Evolutionary conservation across 2,888 invertebrate species (phyloP).

Genomic region (Dusona sp.): DNA sequence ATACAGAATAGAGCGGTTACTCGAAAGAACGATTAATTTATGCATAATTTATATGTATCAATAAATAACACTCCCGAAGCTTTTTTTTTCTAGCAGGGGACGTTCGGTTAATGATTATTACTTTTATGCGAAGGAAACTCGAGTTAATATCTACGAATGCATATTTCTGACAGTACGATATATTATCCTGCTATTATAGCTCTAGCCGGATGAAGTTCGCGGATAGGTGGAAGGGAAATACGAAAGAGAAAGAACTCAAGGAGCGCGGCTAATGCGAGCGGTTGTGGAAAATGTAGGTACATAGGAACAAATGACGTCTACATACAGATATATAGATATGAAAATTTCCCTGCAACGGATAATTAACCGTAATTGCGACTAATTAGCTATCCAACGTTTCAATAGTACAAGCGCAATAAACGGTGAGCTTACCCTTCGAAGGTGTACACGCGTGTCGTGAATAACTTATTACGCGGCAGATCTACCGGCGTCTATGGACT

Average conservation of each 20-base stretch:
- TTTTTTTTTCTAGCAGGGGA: background rate
- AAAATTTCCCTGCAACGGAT: background rate
- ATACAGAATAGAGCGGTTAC: background rate
- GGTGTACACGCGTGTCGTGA: background rate
- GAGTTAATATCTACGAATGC: background rate
- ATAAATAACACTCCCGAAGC: background rate
- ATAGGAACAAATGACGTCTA: background rate
- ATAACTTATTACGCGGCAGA: conserved; percentile 3
- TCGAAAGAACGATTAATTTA: background rate
- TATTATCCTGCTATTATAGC: background rate
- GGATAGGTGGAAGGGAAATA: background rate
- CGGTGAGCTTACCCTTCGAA: conserved; percentile 18
- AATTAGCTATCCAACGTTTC: conserved; percentile 43
- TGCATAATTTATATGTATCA: background rate
- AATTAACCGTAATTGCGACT: conserved; percentile 39
- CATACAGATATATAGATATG: background rate
- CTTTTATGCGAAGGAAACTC: background rate
- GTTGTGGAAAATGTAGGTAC: background rate
- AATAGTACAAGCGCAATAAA: conserved; percentile 17
- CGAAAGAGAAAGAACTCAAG: background rate
- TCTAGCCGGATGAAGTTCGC: background rate
- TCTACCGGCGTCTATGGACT: background rate
- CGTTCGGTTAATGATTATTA: background rate
- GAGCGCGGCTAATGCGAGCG: background rate
- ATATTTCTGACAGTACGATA: background rate